These are phyloP conservation scores for Hydrocynus forskahlii DNA, from an alignment of 2,797 vertebrate species.

Conservation along the genomic window DNA sequence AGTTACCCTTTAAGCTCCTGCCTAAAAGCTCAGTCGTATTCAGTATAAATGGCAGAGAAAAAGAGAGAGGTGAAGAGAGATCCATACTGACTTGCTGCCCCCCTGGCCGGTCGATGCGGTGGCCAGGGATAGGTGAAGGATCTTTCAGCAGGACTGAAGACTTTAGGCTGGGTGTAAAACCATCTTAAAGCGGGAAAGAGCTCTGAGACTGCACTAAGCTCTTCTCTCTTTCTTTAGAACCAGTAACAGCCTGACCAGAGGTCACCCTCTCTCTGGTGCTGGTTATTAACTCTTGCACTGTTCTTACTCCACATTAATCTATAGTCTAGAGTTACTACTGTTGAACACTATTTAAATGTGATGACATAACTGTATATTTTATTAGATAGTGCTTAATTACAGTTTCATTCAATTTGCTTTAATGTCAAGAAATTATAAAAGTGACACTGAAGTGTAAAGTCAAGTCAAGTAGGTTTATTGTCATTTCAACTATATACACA, in stretches of 20 bases:
- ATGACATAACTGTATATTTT: too few species aligned
- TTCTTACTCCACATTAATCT: constrained; percentile 2
- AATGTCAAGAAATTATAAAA: too few species aligned
- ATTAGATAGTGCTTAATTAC: too few species aligned
- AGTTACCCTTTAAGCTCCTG: too few species aligned
- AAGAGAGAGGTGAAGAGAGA: constrained; percentile 25
- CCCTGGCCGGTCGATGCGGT: constrained; percentile 20
- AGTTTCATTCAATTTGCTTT: too few species aligned
- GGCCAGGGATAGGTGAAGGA: constrained; percentile 26
- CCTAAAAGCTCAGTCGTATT: too few species aligned
- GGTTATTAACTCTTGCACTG: constrained; percentile 15
- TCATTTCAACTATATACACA: too few species aligned
- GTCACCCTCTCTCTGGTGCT: neutral
- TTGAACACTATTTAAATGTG: too few species aligned
- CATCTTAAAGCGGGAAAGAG: constrained; percentile 10
- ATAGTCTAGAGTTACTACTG: too few species aligned
- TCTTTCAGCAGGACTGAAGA: constrained; percentile 30
- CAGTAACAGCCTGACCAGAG: constrained; percentile 21
- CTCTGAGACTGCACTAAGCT: constrained; percentile 3
- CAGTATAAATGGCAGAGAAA: too few species aligned
- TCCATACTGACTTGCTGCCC: constrained; percentile 39
- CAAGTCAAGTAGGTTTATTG: too few species aligned
- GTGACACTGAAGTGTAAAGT: too few species aligned
- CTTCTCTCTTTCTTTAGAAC: neutral
- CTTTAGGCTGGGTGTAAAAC: constrained; percentile 27